These are phyloP conservation scores for Carpatolechia fugitivella DNA, from an alignment of 2,888 invertebrate genomes.

Conservation along the genomic window DNA sequence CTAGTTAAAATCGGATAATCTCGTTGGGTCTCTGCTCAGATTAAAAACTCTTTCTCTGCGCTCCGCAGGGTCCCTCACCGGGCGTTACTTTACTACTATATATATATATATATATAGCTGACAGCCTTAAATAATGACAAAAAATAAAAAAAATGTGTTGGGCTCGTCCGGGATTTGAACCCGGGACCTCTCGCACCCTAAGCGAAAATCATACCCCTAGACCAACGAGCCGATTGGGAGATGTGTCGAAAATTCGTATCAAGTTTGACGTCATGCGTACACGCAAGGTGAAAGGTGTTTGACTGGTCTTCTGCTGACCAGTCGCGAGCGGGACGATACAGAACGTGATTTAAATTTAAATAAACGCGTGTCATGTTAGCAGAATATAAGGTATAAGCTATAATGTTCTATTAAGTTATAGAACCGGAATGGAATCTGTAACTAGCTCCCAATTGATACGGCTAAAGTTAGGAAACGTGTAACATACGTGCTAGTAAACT, in stretches of 20 bases:
- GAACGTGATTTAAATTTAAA: not conserved
- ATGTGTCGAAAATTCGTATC: slow-evolving; percentile 20
- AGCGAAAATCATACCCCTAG: slow-evolving; percentile 80
- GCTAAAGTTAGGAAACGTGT: not conserved
- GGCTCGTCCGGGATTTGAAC: slow-evolving; percentile 70
- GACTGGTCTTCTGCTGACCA: slow-evolving; percentile 13
- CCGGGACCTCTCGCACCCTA: slow-evolving; percentile 76
- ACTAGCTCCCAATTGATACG: not conserved
- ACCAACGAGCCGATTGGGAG: slow-evolving; percentile 67
- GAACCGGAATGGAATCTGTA: not conserved
- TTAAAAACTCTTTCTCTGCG: too few relatives aligned
- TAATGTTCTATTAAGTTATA: not conserved
- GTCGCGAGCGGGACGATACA: not conserved
- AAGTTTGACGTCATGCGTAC: slow-evolving; percentile 4
- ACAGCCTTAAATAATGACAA: not conserved
- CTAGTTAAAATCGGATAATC: slow-evolving; percentile 10
- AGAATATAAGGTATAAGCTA: not conserved
- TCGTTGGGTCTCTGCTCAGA: not conserved
- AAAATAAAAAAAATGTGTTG: slow-evolving; percentile 24
- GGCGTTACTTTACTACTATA: too few relatives aligned
- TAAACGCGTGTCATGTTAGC: not conserved
- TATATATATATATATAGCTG: too few relatives aligned
- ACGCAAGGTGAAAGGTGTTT: slow-evolving; percentile 38
- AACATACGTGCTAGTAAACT: not conserved
- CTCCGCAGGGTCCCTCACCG: too few relatives aligned